Evolutionary conservation across 2,888 invertebrate genomes (phyloP).

Genomic region (Morpho helenor): DNA sequence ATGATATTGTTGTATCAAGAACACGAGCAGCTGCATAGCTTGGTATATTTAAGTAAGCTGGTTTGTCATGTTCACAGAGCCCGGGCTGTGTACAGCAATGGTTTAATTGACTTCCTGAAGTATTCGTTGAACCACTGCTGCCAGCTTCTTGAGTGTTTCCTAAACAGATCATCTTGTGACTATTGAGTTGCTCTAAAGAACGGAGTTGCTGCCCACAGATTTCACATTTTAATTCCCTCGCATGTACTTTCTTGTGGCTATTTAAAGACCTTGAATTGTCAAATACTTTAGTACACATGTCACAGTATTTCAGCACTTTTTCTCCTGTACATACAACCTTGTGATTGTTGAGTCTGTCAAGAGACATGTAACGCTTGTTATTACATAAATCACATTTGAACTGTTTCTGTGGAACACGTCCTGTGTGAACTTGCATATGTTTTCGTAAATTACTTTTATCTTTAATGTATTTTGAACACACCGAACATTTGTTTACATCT

Average conservation of each 20-base stretch:
- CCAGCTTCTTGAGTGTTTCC: slow-evolving; percentile 52
- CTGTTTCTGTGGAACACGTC: slow-evolving; percentile 74
- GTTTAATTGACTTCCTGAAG: slow-evolving; percentile 40
- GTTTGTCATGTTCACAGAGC: slow-evolving; percentile 74
- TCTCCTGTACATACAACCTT: slow-evolving; percentile 76
- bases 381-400: slow-evolving; percentile 77
- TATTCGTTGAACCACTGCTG: slow-evolving; percentile 39
- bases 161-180: slow-evolving; percentile 72
- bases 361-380: slow-evolving; percentile 75
- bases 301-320: slow-evolving; percentile 72
- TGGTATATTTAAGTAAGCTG: slow-evolving; percentile 73
- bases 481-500: slow-evolving; percentile 76
- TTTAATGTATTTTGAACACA: slow-evolving; percentile 77
- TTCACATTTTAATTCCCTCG: slow-evolving; percentile 74
- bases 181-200: slow-evolving; percentile 72
- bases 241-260: slow-evolving; percentile 77
- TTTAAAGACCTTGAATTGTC: slow-evolving; percentile 76
- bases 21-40: slow-evolving; percentile 69
- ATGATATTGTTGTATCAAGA: slow-evolving; percentile 69
- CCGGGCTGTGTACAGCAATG: slow-evolving; percentile 73
- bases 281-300: slow-evolving; percentile 78
- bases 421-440: slow-evolving; percentile 78
- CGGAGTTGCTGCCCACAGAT: slow-evolving; percentile 74
- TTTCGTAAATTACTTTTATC: slow-evolving; percentile 77
- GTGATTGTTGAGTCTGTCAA: slow-evolving; percentile 75